Evolutionary conservation across 2,797 vertebrate genomes (phyloP), one percentile per base, ranked within the genome.

Genomic region (Crenichthys baileyi): DNA sequence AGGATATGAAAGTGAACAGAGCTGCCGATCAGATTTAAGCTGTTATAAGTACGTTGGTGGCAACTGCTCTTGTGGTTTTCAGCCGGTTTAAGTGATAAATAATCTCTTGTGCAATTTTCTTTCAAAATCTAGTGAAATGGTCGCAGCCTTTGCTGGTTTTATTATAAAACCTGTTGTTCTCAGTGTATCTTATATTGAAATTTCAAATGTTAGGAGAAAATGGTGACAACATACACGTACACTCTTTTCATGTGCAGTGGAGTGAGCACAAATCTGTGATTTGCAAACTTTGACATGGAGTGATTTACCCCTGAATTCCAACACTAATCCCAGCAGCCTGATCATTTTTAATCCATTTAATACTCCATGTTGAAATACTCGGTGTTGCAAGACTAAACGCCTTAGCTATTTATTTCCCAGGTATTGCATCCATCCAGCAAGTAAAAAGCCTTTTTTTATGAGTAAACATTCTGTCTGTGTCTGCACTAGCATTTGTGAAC

Each of bases 281-380:
- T 73, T 11, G 29, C 77, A 36, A 63, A 79, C 36, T 26, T 55
- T 79, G 53, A 63, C 11, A 2, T 70, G 18, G 72, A 39, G 31
- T 73, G 73, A 74, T 26, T 80, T 73, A 63, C 50, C 56, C 26
- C 36, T 50, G 77, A 79, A 67, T 84, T 78, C 48, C 58, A 1
- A 4, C 67, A 63, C 71, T 91, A 90, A 93, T 92, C 89, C 75
- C 51, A 77, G 1, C 81, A 80, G 80, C 80, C 76, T 85, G 78
- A 91, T 90, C 78, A 61, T n/a, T 31, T 68, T 46, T 86, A 88
- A 94, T 91, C 93, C 86, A 61, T 65, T 85, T 89, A 89, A 82
- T 87, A 22, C 76, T 51, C 31, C 3, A 78, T 91, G 89, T 84
- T 60, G 90, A 91, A 93, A 90, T 80, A 56, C 48, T 46, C 74